Percentiles rank a stretch among this genome's conserved stretches.
Conservation (phyloP, 1,140 invertebrate species). For the Lucilia sericata region DNA sequence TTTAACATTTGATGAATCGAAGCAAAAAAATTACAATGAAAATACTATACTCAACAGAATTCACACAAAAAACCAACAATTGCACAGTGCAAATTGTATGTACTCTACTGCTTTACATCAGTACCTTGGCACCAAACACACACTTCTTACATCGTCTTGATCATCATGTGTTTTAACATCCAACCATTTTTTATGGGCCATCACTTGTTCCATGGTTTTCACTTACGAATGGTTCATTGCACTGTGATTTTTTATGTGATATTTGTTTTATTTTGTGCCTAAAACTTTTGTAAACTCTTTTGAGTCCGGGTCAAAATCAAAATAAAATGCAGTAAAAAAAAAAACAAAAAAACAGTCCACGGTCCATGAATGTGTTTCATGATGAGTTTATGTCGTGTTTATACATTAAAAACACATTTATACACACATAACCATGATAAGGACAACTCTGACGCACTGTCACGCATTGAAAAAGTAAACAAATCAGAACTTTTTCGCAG, state of each 20-base stretch:
- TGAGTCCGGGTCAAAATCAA: neutral
- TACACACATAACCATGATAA: slow-evolving; percentile 35
- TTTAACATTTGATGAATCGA: too few species aligned
- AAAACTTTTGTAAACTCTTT: neutral
- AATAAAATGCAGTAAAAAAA: neutral
- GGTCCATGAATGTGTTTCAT: neutral
- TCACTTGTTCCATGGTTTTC: slow-evolving; percentile 49
- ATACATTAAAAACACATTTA: slow-evolving; percentile 31
- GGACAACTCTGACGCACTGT: slow-evolving; percentile 3
- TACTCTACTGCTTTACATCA: slow-evolving; percentile 4
- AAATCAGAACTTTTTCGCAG: neutral
- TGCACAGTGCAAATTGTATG: neutral
- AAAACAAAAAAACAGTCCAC: neutral
- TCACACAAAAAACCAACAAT: too few species aligned
- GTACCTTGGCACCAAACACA: slow-evolving; percentile 24
- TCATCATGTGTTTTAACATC: neutral
- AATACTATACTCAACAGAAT: too few species aligned
- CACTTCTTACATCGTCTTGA: neutral
- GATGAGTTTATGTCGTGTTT: slow-evolving; percentile 21
- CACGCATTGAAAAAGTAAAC: neutral
- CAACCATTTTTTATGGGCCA: neutral
- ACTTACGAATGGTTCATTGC: slow-evolving; percentile 48
- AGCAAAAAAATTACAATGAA: too few species aligned
- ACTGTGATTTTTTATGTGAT: slow-evolving; percentile 47
- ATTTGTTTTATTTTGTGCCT: neutral